Evolutionary conservation across 2,797 vertebrate genomes (phyloP), one percentile per base, ranked within the genome.

Genomic region (Poeciliopsis gracilis): DNA sequence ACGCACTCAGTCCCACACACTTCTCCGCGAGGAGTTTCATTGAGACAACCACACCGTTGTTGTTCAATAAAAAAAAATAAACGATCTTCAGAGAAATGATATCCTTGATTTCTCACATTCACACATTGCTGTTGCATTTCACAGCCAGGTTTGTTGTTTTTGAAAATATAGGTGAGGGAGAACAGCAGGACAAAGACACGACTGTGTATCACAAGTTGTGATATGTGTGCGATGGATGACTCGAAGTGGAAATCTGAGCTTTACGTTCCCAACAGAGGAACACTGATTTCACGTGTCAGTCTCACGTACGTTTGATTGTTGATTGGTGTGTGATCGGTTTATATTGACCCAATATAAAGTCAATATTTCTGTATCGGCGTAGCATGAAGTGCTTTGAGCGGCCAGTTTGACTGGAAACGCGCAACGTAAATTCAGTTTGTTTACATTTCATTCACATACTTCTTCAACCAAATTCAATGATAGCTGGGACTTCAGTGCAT

Each of bases 1-100:
- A 87, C 36, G 82, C 72, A 82, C 81, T 72, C 73, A 41, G 12
- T 36, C 69, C 36, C 61, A 67, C 73, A 74, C 30, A 10, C 72
- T 0, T 30, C 75, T 33, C 61, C 49, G 75, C 51, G 45, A 41
- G 72, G 45, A 75, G 5, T 79, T 77, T 28, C 16, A n/a, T 16
- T 7, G 13, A 45, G 28, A 6, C 25, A 45, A 16, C 63, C 23
- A 41, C 63, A 23, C 4, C 5, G 16, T 41, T 67, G 23, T 10
- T 67, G 38, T 20, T 67, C 33, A 71, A 46, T 51, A 49, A 53
- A 2, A 66, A 38, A 41, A 41, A 41, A 38, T 38, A 57, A 83
- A 76, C 25, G 28, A 9, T n/a, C 0, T 30, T 63, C 6, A 33
- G 49, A 38, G 66, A 74, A 84, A 75, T 63, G 83, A 75, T 63